Evolutionary conservation across 2,888 invertebrate species (phyloP).

Genomic region (Polydesmus complanatus): DNA sequence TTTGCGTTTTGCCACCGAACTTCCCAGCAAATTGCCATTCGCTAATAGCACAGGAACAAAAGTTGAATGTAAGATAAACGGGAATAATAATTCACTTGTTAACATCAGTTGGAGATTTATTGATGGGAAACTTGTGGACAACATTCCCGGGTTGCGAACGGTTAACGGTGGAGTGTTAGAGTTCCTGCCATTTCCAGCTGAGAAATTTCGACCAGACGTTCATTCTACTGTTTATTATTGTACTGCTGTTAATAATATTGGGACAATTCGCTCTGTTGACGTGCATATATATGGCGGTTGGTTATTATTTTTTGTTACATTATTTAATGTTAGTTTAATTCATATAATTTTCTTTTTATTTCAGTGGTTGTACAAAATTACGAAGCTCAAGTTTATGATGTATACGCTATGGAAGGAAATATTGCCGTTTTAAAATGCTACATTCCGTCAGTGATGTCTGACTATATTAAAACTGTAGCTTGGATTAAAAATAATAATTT

Average conservation of each 20-base stretch:
- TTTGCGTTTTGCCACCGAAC: neutral
- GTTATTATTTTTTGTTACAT: too few relatives aligned
- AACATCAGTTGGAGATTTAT: constrained; percentile 25
- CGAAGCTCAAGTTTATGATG: constrained; percentile 32
- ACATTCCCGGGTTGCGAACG: constrained; percentile 24
- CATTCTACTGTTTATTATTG: constrained; percentile 23
- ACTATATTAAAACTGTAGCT: constrained; percentile 72
- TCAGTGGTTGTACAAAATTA: constrained; percentile 28
- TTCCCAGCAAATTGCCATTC: neutral
- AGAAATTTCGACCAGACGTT: constrained; percentile 20
- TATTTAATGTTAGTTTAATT: neutral
- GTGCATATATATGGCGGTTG: constrained; percentile 23
- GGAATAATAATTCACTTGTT: neutral
- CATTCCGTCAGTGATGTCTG: constrained; percentile 73
- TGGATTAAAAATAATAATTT: constrained; percentile 58
- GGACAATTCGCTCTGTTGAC: constrained; percentile 22
- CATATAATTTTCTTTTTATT: neutral
- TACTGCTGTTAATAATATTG: constrained; percentile 21
- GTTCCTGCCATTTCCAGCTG: constrained; percentile 21
- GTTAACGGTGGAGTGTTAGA: constrained; percentile 22
- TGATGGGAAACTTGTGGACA: constrained; percentile 24
- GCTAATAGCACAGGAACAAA: neutral
- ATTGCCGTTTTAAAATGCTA: constrained; percentile 49
- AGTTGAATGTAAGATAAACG: neutral
- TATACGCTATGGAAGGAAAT: constrained; percentile 33